Evolutionary conservation across 2,888 invertebrate genomes (phyloP), one percentile per base, ranked within the genome.

Genomic region (Drosophila mimica): DNA sequence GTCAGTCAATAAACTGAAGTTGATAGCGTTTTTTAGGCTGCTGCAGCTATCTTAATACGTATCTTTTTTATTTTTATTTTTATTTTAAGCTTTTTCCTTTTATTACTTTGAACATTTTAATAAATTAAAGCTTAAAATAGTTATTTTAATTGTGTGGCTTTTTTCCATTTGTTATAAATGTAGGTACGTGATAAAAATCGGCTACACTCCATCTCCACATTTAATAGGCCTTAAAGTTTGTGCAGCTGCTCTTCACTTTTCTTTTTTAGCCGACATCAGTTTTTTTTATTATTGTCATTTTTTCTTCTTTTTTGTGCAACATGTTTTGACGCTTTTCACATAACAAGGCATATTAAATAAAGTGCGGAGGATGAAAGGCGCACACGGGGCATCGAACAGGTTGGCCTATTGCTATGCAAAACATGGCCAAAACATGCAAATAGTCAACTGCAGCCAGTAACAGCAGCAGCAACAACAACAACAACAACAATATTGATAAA

Each of bases 401-500:
- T 80, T 72, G 71, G 74, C 70, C 76, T 77, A 83, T 91, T 88
- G 71, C 79, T 90, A 91, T 91, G 90, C 89, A 91, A 79, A 79
- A 59, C 74, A 57, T 62, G 66, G 58, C 61, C 54, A 56, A 56
- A 62, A 70, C 72, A 84, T 89, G 84, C 87, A 83, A 83, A 57
- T 65, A 54, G 71, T 9, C 58, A 53, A 49, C 59, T 38, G 46
- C 46, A 57, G 30, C 46, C n/a, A 28, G 36, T 54, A 63, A 30
- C 54, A 57, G 17, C 34, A 48, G 13, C 59, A 38, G 20, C 59
- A 59, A 11, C 34, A 48, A 9, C 60, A 31, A 20, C 64, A 51
- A 0, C 62, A 67, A 15, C 70, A 76, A 76, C 70, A 46, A 76
- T 66, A 70, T 70, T 91, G 89, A 89, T 89, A 90, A 87, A 91